A percentile compares a stretch with the other conserved stretches of the same genome.
Evolutionary conservation across 1,140 invertebrate species (phyloP).

Genomic region (Cherax destructor): DNA sequence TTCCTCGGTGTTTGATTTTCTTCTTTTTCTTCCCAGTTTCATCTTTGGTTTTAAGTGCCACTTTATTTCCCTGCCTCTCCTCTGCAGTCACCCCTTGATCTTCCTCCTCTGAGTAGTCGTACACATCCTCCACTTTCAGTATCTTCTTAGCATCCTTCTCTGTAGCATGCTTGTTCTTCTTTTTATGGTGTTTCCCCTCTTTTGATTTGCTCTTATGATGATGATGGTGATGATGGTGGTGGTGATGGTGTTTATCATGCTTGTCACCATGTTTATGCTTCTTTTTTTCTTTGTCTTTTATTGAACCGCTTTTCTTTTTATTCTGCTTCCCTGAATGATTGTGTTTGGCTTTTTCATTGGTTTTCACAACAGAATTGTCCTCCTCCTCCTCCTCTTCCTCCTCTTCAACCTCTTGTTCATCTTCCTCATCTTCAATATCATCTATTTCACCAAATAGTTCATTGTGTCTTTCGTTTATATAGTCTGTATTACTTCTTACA

Average conservation of each 20-base stretch:
- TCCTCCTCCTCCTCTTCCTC: not conserved
- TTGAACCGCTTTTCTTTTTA: constrained; percentile 53
- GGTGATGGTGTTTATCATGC: constrained; percentile 72
- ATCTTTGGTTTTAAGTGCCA: constrained; percentile 37
- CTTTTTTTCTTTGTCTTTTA: constrained; percentile 68
- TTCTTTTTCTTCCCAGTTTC: constrained; percentile 66
- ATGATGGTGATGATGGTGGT: constrained; percentile 74
- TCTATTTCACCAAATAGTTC: constrained; percentile 71
- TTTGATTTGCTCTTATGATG: constrained; percentile 68
- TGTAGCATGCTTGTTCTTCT: constrained; percentile 63
- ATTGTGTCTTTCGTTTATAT: constrained; percentile 61
- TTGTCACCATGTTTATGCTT: constrained; percentile 60
- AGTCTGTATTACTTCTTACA: constrained; percentile 64
- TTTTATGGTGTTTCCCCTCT: constrained; percentile 63
- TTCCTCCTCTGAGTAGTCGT: constrained; percentile 72
- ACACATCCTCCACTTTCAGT: constrained; percentile 70
- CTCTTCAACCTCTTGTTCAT: constrained; percentile 33
- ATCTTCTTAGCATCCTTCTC: constrained; percentile 72
- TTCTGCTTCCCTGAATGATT: constrained; percentile 48
- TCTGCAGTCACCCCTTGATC: constrained; percentile 19
- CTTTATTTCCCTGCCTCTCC: not conserved
- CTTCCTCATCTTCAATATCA: constrained; percentile 68
- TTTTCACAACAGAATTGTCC: constrained; percentile 11
- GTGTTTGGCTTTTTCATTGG: constrained; percentile 38
- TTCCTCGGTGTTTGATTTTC: constrained; percentile 65